phyloP scores from a whole-genome alignment of 2,797 vertebrate species.

The Acridotheres tristis region DNA sequence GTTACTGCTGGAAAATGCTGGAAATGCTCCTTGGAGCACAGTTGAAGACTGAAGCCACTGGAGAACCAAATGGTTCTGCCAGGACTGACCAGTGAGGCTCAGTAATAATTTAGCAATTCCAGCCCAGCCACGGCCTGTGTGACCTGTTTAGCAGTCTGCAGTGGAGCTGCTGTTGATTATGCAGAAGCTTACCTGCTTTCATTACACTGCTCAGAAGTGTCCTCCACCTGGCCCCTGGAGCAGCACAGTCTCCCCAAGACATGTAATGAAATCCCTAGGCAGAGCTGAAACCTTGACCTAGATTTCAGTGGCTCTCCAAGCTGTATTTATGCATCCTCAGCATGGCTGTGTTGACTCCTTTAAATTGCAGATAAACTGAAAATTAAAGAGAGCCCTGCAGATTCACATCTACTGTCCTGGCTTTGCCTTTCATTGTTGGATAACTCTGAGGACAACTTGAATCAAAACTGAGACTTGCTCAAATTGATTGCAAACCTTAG shows the following conservation, averaged over 20 bases:
- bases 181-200: not conserved
- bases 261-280: not conserved
- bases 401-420: not conserved
- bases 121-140: accelerated
- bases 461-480: not conserved
- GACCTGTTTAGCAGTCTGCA: not conserved
- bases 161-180: not conserved
- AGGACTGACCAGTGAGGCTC: not conserved
- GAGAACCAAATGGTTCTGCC: not conserved
- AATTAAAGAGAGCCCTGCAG: not conserved
- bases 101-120: not conserved
- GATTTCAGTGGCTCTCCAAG: conserved; percentile 6
- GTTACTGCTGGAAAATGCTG: not conserved
- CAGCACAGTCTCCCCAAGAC: not conserved
- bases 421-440: not conserved
- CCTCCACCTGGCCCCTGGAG: not conserved
- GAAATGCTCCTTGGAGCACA: not conserved
- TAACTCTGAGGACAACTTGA: not conserved
- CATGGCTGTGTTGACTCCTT: not conserved
- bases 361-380: conserved; percentile 8
- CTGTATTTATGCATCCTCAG: not conserved
- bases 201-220: not conserved
- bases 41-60: accelerated
- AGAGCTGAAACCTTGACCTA: conserved; percentile 18
- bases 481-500: not conserved